These are phyloP conservation scores for Lucilia sericata DNA, from an alignment of 1,140 invertebrate genomes.

Conservation along the genomic window DNA sequence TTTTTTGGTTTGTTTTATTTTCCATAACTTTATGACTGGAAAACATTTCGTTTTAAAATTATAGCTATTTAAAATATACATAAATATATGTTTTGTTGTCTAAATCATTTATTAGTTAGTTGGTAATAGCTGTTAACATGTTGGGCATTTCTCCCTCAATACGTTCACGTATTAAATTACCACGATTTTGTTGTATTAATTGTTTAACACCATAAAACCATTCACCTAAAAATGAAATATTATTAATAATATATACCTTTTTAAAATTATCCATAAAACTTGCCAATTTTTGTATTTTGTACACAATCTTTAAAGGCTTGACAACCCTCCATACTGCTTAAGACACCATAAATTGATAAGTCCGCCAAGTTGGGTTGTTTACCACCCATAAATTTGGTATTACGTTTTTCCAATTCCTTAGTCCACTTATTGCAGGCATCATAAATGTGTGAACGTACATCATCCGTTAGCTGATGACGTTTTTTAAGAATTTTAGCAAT, in stretches of 20 bases:
- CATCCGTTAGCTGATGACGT: conserved; percentile 86
- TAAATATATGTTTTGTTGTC: background rate
- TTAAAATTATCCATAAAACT: background rate
- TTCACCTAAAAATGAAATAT: conserved; percentile 51
- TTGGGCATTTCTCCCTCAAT: conserved; percentile 51
- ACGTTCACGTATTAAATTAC: conserved; percentile 61
- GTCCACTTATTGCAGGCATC: conserved; percentile 89
- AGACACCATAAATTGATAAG: conserved; percentile 91
- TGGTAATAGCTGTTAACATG: background rate
- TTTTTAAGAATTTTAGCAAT: conserved; percentile 91
- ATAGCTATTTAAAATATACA: background rate
- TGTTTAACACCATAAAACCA: conserved; percentile 72
- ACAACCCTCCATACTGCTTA: conserved; percentile 96
- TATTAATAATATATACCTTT: background rate
- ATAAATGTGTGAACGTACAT: conserved; percentile 91
- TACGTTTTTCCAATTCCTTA: conserved; percentile 77
- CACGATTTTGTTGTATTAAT: conserved; percentile 70
- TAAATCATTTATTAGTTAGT: background rate
- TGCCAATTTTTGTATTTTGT: conserved; percentile 78
- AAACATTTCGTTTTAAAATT: conserved; percentile 2
- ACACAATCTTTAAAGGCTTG: conserved; percentile 87
- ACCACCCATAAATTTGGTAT: conserved; percentile 85
- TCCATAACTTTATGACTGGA: background rate
- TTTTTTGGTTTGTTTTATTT: no score
- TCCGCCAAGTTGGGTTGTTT: conserved; percentile 91